A percentile compares a stretch with the other conserved stretches of the same genome.
Conservation (phyloP, 2,888 invertebrate genomes). For the Pollenia labialis region DNA sequence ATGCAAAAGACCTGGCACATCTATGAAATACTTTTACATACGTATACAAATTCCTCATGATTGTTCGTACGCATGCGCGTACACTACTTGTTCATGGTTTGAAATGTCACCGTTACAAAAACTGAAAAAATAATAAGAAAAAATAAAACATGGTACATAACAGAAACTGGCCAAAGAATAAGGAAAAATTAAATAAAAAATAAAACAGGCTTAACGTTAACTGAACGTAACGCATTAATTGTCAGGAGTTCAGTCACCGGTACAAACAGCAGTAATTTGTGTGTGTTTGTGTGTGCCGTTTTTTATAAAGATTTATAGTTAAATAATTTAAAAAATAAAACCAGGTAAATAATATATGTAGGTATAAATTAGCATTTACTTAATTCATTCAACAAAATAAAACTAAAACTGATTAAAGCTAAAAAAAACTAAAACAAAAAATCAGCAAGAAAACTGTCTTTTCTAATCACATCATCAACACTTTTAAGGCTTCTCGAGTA, state of each 20-base stretch:
- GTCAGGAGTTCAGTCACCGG: slow-evolving; percentile 58
- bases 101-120: slow-evolving; percentile 51
- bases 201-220: slow-evolving; percentile 12
- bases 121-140: background rate
- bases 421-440: slow-evolving; percentile 1
- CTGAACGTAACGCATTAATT: slow-evolving; percentile 38
- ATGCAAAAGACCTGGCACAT: slow-evolving; percentile 40
- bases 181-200: slow-evolving; percentile 21
- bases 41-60: slow-evolving; percentile 22
- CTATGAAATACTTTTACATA: background rate
- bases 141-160: slow-evolving; percentile 24
- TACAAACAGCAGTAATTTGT: slow-evolving; percentile 29
- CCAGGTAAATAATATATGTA: background rate
- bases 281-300: background rate
- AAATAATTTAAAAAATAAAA: slow-evolving; percentile 45
- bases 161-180: slow-evolving; percentile 33
- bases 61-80: slow-evolving; percentile 35
- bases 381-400: slow-evolving; percentile 34
- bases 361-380: slow-evolving; percentile 18
- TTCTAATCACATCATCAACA: slow-evolving; percentile 40
- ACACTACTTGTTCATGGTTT: slow-evolving; percentile 41
- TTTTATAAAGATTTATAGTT: slow-evolving; percentile 46
- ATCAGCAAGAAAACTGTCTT: background rate
- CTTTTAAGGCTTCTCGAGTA: slow-evolving; percentile 63
- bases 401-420: slow-evolving; percentile 39